A percentile compares a stretch with the other conserved stretches of the same genome.
phyloP scores from a whole-genome alignment of 2,113 vertebrate genomes.

The Danionella cerebrum region DNA sequence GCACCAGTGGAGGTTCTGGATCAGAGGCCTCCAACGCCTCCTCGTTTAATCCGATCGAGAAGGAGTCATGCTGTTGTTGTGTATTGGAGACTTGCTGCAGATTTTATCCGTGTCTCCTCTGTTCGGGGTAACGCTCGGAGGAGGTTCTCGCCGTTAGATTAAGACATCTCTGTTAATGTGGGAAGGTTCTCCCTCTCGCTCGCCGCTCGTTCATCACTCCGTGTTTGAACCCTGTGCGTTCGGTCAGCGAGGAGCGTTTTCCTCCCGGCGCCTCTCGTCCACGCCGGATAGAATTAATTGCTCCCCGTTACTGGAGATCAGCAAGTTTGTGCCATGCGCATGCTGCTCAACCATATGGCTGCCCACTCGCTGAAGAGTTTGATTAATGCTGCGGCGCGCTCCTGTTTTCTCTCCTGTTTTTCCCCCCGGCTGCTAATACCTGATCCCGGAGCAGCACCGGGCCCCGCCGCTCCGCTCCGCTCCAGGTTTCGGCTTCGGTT shows the following conservation, averaged over 20 bases:
- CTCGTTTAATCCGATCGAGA: too few relatives aligned
- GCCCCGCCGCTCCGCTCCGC: slow-evolving; percentile 53
- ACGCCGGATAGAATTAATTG: slow-evolving; percentile 99
- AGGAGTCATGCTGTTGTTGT: too few relatives aligned
- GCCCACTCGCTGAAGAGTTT: slow-evolving; percentile 99
- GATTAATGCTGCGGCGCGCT: slow-evolving; percentile 98
- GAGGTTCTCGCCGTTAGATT: too few relatives aligned
- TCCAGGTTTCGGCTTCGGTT: slow-evolving; percentile 33
- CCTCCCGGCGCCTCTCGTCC: slow-evolving; percentile 64
- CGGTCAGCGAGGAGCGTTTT: slow-evolving; percentile 72
- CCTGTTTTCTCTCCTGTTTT: slow-evolving; percentile 65
- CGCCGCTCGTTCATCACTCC: slow-evolving; percentile 98
- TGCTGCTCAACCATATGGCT: slow-evolving; percentile 99
- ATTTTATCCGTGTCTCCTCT: too few relatives aligned
- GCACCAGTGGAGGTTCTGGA: too few relatives aligned
- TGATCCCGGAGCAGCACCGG: slow-evolving; percentile 79
- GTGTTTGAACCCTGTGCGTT: slow-evolving; percentile 88
- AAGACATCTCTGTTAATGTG: too few relatives aligned
- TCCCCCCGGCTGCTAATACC: slow-evolving; percentile 84
- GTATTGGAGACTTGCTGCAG: too few relatives aligned
- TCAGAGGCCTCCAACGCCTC: too few relatives aligned
- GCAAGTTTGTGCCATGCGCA: slow-evolving; percentile 98
- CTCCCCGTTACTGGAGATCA: slow-evolving; percentile 99
- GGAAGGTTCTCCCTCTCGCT: too few relatives aligned
- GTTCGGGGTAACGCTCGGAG: too few relatives aligned